Conservation (phyloP, 92 coral and sea anemone species). For the Galaxea fascicularis region DNA sequence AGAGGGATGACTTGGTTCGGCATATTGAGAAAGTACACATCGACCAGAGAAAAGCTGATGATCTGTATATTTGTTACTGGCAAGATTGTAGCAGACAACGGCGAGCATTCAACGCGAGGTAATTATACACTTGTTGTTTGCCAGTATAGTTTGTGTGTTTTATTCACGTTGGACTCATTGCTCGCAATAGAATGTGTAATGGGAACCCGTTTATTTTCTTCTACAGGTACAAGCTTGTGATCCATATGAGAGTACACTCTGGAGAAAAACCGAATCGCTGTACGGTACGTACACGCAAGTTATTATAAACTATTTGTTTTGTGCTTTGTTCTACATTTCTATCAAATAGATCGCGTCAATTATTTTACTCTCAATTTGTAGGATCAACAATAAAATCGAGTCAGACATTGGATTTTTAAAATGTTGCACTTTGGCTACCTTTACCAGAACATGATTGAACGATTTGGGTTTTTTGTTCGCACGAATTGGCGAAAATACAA, state of each 20-base stretch:
- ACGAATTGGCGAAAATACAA: conserved; percentile 3
- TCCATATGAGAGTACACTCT: conserved; percentile 98
- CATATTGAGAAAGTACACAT: conserved; percentile 99
- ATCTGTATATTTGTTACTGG: conserved; percentile 97
- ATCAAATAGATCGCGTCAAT: conserved; percentile 44
- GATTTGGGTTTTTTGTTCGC: not conserved
- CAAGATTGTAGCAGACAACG: conserved; percentile 94
- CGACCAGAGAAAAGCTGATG: conserved; percentile 98
- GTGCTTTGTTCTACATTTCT: conserved; percentile 35
- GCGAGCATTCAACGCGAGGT: conserved; percentile 92
- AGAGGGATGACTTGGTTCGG: conserved; percentile 94
- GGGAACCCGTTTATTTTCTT: not conserved
- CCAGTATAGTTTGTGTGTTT: not conserved
- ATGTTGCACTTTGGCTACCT: conserved; percentile 20
- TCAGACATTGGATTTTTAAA: conserved; percentile 16
- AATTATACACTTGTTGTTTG: conserved; percentile 59
- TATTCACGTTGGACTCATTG: too few relatives aligned
- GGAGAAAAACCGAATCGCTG: conserved; percentile 99
- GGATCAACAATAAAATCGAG: conserved; percentile 6
- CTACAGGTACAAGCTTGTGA: conserved; percentile 66
- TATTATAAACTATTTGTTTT: conserved; percentile 54
- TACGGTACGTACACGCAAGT: conserved; percentile 83
- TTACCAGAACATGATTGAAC: not conserved
- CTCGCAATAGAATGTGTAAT: too few relatives aligned
- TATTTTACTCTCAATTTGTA: conserved; percentile 44